Conservation (phyloP, 2,888 invertebrate genomes). For the Pristionchus maxplancki region DNA sequence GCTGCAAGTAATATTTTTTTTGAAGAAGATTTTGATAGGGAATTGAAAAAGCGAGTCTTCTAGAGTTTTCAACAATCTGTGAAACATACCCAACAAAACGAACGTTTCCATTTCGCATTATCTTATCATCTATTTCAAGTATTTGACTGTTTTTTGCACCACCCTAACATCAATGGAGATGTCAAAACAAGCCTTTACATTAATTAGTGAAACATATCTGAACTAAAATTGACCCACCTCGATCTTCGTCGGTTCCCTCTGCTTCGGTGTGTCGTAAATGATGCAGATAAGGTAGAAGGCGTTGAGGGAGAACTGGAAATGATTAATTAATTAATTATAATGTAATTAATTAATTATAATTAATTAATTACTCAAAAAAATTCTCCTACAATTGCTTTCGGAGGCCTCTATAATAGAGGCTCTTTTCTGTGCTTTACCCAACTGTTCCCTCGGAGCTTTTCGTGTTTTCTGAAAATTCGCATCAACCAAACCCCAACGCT, state of each 20-base stretch:
- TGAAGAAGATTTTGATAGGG: not conserved
- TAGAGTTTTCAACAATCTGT: too few relatives aligned
- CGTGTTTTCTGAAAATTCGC: not conserved
- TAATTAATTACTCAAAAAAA: too few relatives aligned
- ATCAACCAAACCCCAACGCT: not conserved
- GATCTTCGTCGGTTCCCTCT: not conserved
- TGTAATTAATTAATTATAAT: too few relatives aligned
- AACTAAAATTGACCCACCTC: not conserved
- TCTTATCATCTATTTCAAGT: too few relatives aligned
- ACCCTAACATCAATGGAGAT: not conserved
- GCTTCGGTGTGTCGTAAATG: conserved; percentile 69
- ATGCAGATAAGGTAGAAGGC: conserved; percentile 73
- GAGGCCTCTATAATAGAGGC: too few relatives aligned
- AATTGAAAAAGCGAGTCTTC: not conserved
- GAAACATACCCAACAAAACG: too few relatives aligned
- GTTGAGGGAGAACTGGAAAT: conserved; percentile 72
- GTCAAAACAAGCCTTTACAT: not conserved
- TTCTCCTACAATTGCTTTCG: too few relatives aligned
- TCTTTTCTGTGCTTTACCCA: too few relatives aligned
- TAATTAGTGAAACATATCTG: not conserved
- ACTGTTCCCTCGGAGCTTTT: too few relatives aligned
- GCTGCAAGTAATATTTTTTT: not conserved
- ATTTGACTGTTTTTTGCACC: too few relatives aligned
- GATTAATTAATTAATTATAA: too few relatives aligned
- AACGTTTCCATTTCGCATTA: too few relatives aligned